phyloP scores from a whole-genome alignment of 2,797 vertebrate genomes.

The Gila robusta region DNA sequence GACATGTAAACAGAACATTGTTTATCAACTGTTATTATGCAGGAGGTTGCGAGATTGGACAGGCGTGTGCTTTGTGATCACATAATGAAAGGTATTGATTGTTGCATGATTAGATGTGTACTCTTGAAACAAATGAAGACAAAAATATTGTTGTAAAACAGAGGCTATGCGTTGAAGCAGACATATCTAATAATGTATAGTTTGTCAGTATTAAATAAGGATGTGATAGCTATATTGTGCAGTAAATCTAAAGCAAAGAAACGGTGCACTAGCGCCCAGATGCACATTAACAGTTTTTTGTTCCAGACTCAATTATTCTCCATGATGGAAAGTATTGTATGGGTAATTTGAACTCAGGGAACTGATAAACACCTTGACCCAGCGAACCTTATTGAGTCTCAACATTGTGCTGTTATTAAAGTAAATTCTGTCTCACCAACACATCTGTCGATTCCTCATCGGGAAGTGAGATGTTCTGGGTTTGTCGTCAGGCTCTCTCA shows the following conservation, averaged over 20 bases:
- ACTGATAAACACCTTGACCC: slow-evolving; percentile 16
- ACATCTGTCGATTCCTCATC: slow-evolving; percentile 35
- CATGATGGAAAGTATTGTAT: slow-evolving; percentile 7
- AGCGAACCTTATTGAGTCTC: slow-evolving; percentile 36
- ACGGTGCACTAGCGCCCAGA: too few species aligned
- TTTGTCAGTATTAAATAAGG: not conserved
- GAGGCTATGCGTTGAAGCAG: too few species aligned
- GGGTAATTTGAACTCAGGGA: not conserved
- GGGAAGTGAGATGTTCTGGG: slow-evolving; percentile 25
- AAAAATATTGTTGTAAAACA: not conserved
- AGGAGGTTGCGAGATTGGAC: not conserved
- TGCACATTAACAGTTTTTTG: not conserved
- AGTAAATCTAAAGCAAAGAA: not conserved
- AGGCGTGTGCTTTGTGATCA: not conserved
- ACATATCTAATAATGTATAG: not conserved
- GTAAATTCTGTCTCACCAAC: slow-evolving; percentile 40
- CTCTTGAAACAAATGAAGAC: not conserved
- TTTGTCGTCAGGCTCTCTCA: slow-evolving; percentile 46
- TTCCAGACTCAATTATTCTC: not conserved
- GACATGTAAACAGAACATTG: not conserved
- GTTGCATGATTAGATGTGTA: not conserved
- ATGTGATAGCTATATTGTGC: not conserved
- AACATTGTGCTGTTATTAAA: slow-evolving; percentile 23
- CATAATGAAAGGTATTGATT: not conserved
- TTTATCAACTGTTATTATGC: not conserved